Evolutionary conservation across 2,888 invertebrate genomes (phyloP).

Genomic region (Eustalomyia histrio): DNA sequence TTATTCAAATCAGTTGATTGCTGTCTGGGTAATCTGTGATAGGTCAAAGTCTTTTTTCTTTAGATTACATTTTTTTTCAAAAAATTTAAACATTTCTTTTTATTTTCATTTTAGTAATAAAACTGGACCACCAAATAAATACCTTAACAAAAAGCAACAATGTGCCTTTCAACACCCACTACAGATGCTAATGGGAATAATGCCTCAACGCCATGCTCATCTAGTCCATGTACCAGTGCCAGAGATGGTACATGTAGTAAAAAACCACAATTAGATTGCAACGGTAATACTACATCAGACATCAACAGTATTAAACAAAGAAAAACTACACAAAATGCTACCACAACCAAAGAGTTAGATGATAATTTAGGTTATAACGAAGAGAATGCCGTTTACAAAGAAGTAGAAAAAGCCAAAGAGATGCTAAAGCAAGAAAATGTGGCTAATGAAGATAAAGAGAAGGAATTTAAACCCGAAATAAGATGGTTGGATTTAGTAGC

Average conservation of each 20-base stretch:
- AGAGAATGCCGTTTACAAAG: conserved; percentile 75
- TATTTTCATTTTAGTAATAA: not conserved
- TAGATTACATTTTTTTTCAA: too few species aligned
- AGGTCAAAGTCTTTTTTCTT: too few species aligned
- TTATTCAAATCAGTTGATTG: too few species aligned
- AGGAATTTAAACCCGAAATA: conserved; percentile 82
- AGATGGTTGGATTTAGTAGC: conserved; percentile 87
- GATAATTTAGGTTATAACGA: conserved; percentile 73
- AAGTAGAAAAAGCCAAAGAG: conserved; percentile 46
- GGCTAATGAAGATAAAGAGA: conserved; percentile 29
- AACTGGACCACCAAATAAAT: not conserved
- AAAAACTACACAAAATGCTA: conserved; percentile 26
- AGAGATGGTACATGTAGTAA: conserved; percentile 33
- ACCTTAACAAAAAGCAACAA: conserved; percentile 34
- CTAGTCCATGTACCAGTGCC: conserved; percentile 44
- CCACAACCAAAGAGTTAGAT: conserved; percentile 66
- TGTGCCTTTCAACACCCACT: conserved; percentile 75
- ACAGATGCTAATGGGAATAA: conserved; percentile 45
- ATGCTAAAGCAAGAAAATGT: conserved; percentile 2
- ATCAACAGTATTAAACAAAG: conserved; percentile 44
- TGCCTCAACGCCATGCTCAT: conserved; percentile 42
- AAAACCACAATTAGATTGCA: conserved; percentile 62
- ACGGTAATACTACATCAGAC: conserved; percentile 35
- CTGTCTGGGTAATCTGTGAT: too few species aligned
- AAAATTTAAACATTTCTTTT: not conserved